Base-by-base conservation (phyloP, 2,113 vertebrate genomes). In the Aspidoscelis tigris region DNA sequence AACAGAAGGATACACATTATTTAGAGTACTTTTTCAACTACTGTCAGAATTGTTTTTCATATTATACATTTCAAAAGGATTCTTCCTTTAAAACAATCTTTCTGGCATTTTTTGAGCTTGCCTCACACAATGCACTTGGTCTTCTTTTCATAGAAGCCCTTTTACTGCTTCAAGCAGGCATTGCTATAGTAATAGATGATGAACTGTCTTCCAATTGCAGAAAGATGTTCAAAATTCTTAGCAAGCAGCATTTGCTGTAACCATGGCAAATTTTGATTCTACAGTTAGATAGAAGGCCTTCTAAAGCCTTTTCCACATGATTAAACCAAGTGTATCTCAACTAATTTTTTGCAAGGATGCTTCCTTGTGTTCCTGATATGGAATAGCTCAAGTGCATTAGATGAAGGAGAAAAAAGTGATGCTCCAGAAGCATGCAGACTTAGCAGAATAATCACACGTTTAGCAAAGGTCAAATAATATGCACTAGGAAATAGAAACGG, bases 201-300 rank as follows among this genome's bases (percentile, higher is more conserved):
- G 92, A 92, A 92, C 90, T 91, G 91, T 89, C 89, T 84, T 92
- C 85, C 79, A 58, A 88, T 3, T 33, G 91, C 91, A 92, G 89
- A 90, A 88, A 90, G 93, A 88, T 88, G 88, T 88, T 92, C 88
- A 92, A 91, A 92, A 92, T 93, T 92, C 89, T 90, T 78, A 82
- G 90, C 85, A 44, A 90, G 84, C 87, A 93, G 88, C 89, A 87
- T 92, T 92, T 90, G 86, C 91, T 90, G 92, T 94, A 91, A 88
- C 89, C 91, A 90, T 93, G 90, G 90, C 89, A 92, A 92, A 94
- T 82, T 89, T 89, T 81, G 91, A 94, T 91, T 93, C 84, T 88
- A 87, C 80, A 86, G 91, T 65, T 71, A 71, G 68, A 72, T 41
- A 39, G 47, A 72, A 81, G 33, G 43, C 10, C 47, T 61, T 77